Conservation (phyloP, 2,113 vertebrate species). For the Nothocercus nigrocapillus region DNA sequence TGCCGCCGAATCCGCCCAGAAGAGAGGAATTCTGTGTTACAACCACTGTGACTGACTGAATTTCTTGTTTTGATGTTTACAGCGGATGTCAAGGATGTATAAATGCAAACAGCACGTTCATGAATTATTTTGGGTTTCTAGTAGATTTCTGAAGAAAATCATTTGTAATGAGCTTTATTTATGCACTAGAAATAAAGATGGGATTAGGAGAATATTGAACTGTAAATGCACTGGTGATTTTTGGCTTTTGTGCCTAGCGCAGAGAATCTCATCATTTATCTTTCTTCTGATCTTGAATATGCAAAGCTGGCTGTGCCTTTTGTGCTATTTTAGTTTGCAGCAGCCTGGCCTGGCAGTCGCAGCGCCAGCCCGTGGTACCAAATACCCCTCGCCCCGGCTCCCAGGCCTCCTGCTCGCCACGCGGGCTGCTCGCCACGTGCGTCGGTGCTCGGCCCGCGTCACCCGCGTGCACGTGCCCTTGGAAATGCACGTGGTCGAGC, state of each 20-base stretch:
- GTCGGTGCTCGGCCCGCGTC: neutral
- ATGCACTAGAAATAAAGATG: conserved; percentile 65
- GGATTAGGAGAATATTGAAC: conserved; percentile 73
- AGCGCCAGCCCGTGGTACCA: neutral
- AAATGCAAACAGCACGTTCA: conserved; percentile 62
- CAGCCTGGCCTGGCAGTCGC: conserved; percentile 22
- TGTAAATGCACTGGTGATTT: conserved; percentile 62
- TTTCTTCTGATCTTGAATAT: conserved; percentile 61
- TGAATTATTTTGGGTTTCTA: conserved; percentile 63
- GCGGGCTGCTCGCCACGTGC: neutral
- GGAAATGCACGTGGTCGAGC: neutral
- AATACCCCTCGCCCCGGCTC: neutral
- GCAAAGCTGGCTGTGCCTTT: conserved; percentile 63
- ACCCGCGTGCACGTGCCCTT: neutral
- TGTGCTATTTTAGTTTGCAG: conserved; percentile 41
- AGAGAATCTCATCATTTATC: conserved; percentile 65
- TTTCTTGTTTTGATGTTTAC: conserved; percentile 70
- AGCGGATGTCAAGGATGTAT: conserved; percentile 58
- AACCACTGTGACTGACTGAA: conserved; percentile 45
- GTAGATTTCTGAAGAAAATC: conserved; percentile 68
- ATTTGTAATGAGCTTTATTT: conserved; percentile 69
- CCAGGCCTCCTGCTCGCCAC: neutral
- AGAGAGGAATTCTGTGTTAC: conserved; percentile 25
- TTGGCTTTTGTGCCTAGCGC: conserved; percentile 50
- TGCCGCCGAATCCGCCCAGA: neutral